Conservation (phyloP, 2,888 invertebrate genomes). For the Apoderus coryli region DNA sequence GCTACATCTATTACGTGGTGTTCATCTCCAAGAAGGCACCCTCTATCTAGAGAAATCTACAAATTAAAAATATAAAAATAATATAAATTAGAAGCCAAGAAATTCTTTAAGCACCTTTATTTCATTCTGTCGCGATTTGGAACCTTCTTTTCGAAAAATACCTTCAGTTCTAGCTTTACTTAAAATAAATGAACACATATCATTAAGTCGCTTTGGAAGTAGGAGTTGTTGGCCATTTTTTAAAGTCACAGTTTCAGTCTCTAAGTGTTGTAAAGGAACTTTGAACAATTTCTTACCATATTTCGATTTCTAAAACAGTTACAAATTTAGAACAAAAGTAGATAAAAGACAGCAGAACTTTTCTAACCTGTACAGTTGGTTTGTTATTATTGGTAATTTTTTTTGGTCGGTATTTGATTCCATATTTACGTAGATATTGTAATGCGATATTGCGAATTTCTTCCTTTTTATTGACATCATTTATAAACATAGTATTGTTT, state of each 20-base stretch:
- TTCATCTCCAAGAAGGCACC: slow-evolving; percentile 50
- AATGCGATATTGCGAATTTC: slow-evolving; percentile 42
- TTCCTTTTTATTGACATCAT: slow-evolving; percentile 39
- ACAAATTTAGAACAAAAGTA: slow-evolving; percentile 4
- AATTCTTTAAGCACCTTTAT: slow-evolving; percentile 53
- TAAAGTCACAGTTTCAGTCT: slow-evolving; percentile 41
- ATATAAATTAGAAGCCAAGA: no score
- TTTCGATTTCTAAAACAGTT: slow-evolving; percentile 23
- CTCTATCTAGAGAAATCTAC: slow-evolving; percentile 54
- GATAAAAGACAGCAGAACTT: slow-evolving; percentile 23
- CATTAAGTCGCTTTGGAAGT: slow-evolving; percentile 58
- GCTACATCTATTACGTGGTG: slow-evolving; percentile 76
- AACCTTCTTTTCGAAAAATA: slow-evolving; percentile 79
- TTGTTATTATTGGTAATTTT: no score
- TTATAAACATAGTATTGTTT: slow-evolving; percentile 46
- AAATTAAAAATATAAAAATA: no score
- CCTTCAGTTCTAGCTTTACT: slow-evolving; percentile 64
- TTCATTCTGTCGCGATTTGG: slow-evolving; percentile 66
- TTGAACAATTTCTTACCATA: slow-evolving; percentile 37
- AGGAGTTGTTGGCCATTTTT: slow-evolving; percentile 54
- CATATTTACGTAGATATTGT: slow-evolving; percentile 50
- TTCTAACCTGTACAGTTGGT: no score
- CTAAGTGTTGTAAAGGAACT: slow-evolving; percentile 36
- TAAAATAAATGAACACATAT: slow-evolving; percentile 54
- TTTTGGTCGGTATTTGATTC: slow-evolving; percentile 56